These are phyloP conservation scores for Menura novaehollandiae DNA, from an alignment of 2,113 vertebrate genomes.

Conservation along the genomic window DNA sequence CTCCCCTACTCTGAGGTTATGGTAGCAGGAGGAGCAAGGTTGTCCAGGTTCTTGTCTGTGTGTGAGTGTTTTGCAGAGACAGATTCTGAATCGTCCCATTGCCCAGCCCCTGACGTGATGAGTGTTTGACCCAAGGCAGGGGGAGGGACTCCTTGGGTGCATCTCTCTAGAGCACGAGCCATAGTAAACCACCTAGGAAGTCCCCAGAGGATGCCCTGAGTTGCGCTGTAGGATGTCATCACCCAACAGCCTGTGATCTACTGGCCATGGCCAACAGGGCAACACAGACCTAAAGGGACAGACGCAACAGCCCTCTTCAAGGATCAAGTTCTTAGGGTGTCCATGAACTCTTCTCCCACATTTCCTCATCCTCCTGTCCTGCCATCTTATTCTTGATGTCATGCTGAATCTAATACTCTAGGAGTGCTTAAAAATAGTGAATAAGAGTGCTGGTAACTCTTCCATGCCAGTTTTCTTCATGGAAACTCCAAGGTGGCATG, in stretches of 20 bases:
- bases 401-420: not conserved
- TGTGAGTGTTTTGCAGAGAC: not conserved
- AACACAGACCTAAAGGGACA: not conserved
- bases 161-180: not conserved
- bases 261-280: not conserved
- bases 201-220: not conserved
- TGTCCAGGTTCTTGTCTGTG: rapidly evolving
- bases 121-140: not conserved
- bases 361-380: not conserved
- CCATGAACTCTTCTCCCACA: not conserved
- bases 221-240: not conserved
- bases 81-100: not conserved
- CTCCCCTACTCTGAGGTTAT: not conserved
- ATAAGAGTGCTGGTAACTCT: not conserved
- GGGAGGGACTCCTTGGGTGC: not conserved
- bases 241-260: not conserved
- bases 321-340: not conserved
- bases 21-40: not conserved
- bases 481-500: not conserved
- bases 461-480: not conserved
- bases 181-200: rapidly evolving
- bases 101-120: not conserved
- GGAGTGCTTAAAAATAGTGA: not conserved
- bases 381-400: not conserved
- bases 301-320: not conserved